phyloP scores from a whole-genome alignment of 2,888 invertebrate genomes.

The Caradrina clavipalpis region DNA sequence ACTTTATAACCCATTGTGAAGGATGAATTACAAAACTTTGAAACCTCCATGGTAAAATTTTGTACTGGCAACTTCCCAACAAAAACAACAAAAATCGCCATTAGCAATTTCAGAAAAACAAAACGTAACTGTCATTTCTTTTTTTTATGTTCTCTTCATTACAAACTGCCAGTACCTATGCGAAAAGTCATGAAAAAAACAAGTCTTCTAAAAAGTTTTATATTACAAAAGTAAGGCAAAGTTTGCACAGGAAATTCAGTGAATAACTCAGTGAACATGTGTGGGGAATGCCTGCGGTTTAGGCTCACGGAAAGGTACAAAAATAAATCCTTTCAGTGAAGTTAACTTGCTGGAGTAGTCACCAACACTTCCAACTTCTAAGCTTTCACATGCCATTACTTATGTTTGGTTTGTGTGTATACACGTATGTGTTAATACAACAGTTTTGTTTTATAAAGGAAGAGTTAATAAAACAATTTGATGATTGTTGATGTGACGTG shows the following conservation, averaged over 20 bases:
- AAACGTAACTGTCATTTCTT: neutral
- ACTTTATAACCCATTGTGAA: neutral
- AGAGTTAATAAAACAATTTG: too few relatives aligned
- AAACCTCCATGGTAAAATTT: neutral
- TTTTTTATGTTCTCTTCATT: slow-evolving; percentile 7
- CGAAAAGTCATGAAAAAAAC: neutral
- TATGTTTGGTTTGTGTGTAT: too few relatives aligned
- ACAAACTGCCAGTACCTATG: slow-evolving; percentile 12
- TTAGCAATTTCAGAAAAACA: neutral
- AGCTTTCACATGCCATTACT: too few relatives aligned
- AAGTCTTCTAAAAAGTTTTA: slow-evolving; percentile 27
- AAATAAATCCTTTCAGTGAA: slow-evolving; percentile 37
- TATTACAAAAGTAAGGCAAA: slow-evolving; percentile 23
- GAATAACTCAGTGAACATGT: slow-evolving; percentile 41
- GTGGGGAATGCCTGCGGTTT: slow-evolving; percentile 36
- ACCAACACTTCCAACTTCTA: neutral
- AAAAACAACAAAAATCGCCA: neutral
- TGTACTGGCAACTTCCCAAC: slow-evolving; percentile 4
- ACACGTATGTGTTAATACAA: too few relatives aligned
- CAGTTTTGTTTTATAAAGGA: too few relatives aligned
- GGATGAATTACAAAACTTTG: neutral
- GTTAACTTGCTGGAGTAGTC: slow-evolving; percentile 17
- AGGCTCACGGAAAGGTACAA: slow-evolving; percentile 22
- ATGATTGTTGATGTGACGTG: too few relatives aligned
- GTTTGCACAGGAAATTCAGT: slow-evolving; percentile 11